Conservation (phyloP, 2,888 invertebrate species). For the Eristalis intricaria region DNA sequence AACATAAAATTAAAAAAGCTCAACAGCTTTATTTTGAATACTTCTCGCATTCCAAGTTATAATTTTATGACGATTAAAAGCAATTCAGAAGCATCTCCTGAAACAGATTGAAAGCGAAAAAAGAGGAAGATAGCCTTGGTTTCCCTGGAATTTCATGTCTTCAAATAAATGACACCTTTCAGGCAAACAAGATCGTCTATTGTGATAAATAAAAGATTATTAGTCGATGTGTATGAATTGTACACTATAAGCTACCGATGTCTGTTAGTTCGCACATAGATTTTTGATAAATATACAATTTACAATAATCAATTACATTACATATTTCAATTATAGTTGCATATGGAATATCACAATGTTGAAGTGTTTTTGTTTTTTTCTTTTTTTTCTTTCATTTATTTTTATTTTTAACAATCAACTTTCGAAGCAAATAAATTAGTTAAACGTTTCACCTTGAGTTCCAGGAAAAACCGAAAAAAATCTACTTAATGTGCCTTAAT, state of each 20-base stretch:
- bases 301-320: not conserved
- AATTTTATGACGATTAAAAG: too few species aligned
- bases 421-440: constrained; percentile 8
- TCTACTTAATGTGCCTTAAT: not conserved
- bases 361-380: constrained; percentile 6
- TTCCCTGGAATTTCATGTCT: not conserved
- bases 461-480: not conserved
- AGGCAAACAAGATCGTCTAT: not conserved
- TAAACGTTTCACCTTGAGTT: not conserved
- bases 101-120: too few species aligned
- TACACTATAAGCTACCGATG: constrained; percentile 3
- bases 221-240: not conserved
- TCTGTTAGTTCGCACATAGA: constrained; percentile 1
- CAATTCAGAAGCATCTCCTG: too few species aligned
- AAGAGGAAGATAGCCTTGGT: too few species aligned
- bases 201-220: not conserved
- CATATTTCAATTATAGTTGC: constrained; percentile 36
- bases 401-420: not conserved
- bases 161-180: not conserved
- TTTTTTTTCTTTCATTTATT: too few species aligned
- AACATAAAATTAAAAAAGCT: too few species aligned
- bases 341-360: constrained; percentile 67
- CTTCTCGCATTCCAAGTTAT: too few species aligned
- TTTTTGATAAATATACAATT: constrained; percentile 18
- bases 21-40: too few species aligned